Evolutionary conservation across 2,113 vertebrate species (phyloP), one percentile per base, ranked within the genome.

Genomic region (Callipepla californica): DNA sequence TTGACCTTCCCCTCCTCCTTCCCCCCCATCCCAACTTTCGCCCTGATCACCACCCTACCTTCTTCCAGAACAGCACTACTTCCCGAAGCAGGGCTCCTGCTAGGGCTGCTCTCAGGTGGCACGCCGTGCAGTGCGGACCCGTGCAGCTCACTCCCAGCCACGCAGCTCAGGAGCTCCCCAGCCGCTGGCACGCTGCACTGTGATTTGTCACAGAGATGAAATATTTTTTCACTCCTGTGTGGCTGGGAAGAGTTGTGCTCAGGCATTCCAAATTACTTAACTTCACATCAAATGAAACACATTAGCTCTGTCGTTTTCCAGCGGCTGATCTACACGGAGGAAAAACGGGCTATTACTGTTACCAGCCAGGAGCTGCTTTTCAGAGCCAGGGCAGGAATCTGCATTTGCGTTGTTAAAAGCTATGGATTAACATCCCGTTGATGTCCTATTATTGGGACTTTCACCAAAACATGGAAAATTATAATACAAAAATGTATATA

Each of bases 401-500:
- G 85, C n/a, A 36, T 61, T 94, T 80, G 47, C 28, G n/a, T 40
- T 51, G 82, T 83, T 94, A 74, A 88, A 91, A 94, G 45, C 53
- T 77, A 65, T 17, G 38, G 69, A 91, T 83, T 91, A 80, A 91
- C 79, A 73, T 85, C 66, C 73, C 72, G 76, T 40, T 86, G 87
- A 86, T 80, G 76, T 93, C 76, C 76, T 62, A 62, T 63, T 90
- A 84, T 40, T 90, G 30, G 59, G 66, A 89, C 75, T 86, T 80
- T 58, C 80, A 92, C 38, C 68, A 78, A 94, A 95, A 40, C 65
- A 69, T 75, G 79, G 74, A 68, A 94, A 94, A 93, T 87, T 61
- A 53, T 80, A 92, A 91, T 88, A n/a, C 73, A 78, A 85, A 90
- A 90, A n/a, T 57, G 55, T 32, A 57, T 57, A 66, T 80, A 0